phyloP scores from a whole-genome alignment of 2,888 invertebrate genomes.

The Sminthurides aquaticus region DNA sequence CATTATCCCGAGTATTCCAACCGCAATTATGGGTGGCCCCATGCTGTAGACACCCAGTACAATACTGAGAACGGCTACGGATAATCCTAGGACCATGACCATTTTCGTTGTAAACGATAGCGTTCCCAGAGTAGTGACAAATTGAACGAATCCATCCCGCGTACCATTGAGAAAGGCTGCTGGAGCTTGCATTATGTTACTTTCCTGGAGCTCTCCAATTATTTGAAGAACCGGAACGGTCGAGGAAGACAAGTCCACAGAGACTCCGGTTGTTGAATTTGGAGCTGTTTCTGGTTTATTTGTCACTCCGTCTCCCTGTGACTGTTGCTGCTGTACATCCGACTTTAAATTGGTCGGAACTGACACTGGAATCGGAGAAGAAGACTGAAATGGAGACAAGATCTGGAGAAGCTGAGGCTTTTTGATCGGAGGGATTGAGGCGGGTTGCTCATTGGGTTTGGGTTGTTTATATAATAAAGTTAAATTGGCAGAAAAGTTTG shows the following conservation, averaged over 20 bases:
- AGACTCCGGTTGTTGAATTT: neutral
- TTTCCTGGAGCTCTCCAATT: slow-evolving; percentile 9
- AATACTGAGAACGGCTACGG: slow-evolving; percentile 17
- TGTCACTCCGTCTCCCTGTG: neutral
- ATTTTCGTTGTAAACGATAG: no score
- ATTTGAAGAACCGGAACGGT: slow-evolving; percentile 10
- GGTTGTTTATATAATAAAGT: neutral
- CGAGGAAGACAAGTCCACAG: neutral
- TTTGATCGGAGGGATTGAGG: neutral
- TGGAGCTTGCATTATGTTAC: slow-evolving; percentile 9
- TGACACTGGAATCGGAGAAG: slow-evolving; percentile 6
- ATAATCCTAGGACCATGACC: slow-evolving; percentile 20
- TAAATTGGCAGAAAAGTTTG: neutral
- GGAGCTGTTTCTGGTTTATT: neutral
- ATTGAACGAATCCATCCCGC: no score
- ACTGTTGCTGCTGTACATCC: neutral
- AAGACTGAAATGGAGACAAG: neutral
- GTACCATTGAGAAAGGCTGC: slow-evolving; percentile 15
- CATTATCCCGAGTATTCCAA: slow-evolving; percentile 21
- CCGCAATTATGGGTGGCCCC: slow-evolving; percentile 19
- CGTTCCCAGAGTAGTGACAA: no score
- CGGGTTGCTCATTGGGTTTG: neutral
- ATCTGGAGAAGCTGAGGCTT: neutral
- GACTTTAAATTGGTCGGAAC: neutral
- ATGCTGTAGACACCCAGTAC: slow-evolving; percentile 17